These are phyloP conservation scores for Germaria angustata DNA, from an alignment of 2,888 invertebrate genomes.

Conservation along the genomic window DNA sequence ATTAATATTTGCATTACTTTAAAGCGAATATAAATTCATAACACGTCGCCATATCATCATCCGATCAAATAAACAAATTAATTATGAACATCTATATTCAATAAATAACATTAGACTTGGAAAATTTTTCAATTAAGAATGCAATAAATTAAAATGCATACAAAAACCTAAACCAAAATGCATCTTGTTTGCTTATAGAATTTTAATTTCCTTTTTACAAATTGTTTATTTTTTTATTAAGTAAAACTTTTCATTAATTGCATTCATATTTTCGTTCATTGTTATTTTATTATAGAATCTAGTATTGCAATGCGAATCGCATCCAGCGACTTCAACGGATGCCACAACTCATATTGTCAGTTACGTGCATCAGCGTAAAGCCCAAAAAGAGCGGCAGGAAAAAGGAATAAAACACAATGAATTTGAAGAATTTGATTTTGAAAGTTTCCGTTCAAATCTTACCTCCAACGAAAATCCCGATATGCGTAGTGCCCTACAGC, in stretches of 20 bases:
- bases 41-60: background rate
- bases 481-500: constrained; percentile 68
- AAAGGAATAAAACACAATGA: constrained; percentile 50
- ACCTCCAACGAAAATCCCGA: constrained; percentile 63
- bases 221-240: background rate
- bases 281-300: constrained; percentile 20
- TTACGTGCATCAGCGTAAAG: constrained; percentile 69
- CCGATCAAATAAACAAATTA: background rate
- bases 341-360: constrained; percentile 72
- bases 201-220: constrained; percentile 10
- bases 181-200: constrained; percentile 8
- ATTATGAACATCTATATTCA: constrained; percentile 26
- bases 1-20: no score
- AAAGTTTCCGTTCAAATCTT: constrained; percentile 67
- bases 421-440: constrained; percentile 72
- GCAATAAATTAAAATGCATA: background rate
- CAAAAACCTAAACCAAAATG: background rate
- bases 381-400: constrained; percentile 32
- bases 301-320: constrained; percentile 30
- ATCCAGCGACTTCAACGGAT: constrained; percentile 63
- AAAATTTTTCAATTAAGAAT: background rate
- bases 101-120: background rate
- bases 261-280: background rate
- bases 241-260: background rate
- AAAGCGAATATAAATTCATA: background rate